These are phyloP conservation scores for Ameiurus melas DNA, from an alignment of 2,113 vertebrate species.

Conservation along the genomic window DNA sequence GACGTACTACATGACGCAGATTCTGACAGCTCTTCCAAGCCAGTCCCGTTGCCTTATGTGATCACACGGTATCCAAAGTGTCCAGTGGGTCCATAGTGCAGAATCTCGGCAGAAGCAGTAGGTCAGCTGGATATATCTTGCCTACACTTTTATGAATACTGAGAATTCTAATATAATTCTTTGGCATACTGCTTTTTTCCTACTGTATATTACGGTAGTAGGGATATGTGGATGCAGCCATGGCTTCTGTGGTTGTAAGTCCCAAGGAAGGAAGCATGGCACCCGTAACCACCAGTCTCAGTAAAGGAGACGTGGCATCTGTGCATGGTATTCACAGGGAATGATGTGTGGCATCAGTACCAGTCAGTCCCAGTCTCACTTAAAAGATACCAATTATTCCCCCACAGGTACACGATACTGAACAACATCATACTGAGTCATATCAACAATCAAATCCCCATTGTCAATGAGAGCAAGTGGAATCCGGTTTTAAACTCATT, in stretches of 20 bases:
- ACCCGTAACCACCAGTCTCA: not conserved
- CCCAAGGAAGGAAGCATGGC: not conserved
- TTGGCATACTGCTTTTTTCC: too few relatives aligned
- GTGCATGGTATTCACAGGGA: not conserved
- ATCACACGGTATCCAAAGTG: too few relatives aligned
- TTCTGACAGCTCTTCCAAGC: too few relatives aligned
- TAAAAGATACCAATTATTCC: not conserved
- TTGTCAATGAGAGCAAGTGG: not conserved
- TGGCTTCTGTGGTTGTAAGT: not conserved
- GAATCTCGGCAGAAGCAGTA: too few relatives aligned
- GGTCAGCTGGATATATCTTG: too few relatives aligned
- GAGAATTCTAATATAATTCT: too few relatives aligned
- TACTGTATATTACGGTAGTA: too few relatives aligned
- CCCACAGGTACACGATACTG: not conserved
- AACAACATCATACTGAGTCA: not conserved
- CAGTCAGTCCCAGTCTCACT: not conserved
- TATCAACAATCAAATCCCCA: not conserved
- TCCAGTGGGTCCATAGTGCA: too few relatives aligned
- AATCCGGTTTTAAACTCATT: constrained; percentile 31
- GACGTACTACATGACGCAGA: too few relatives aligned
- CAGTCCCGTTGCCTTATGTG: too few relatives aligned
- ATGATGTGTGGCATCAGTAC: not conserved
- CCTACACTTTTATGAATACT: too few relatives aligned
- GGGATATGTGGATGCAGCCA: too few relatives aligned
- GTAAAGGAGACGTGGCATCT: not conserved